phyloP scores from a whole-genome alignment of 2,113 vertebrate genomes.

The Morone chrysops region DNA sequence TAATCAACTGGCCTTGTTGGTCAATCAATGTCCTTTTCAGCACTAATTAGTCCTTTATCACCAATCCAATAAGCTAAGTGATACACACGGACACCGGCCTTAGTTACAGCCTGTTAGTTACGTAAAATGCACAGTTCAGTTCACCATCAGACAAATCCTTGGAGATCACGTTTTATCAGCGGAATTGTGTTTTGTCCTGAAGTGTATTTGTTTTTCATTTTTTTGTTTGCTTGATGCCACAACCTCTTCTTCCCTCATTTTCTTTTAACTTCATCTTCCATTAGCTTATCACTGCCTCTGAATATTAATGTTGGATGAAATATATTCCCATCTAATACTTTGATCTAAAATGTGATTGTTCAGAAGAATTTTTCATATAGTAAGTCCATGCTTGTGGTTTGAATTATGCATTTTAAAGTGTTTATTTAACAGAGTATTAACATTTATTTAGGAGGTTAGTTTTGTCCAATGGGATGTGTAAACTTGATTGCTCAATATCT shows the following conservation, averaged over 20 bases:
- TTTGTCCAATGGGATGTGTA: conserved; percentile 4
- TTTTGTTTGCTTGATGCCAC: conserved; percentile 13
- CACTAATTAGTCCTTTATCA: conserved; percentile 74
- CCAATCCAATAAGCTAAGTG: conserved; percentile 49
- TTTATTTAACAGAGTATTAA: conserved; percentile 40
- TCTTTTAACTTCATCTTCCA: not conserved
- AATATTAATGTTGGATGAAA: conserved; percentile 34
- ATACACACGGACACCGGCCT: conserved; percentile 41
- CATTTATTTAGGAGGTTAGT: conserved; percentile 25
- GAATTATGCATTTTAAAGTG: conserved; percentile 25
- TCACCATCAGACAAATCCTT: conserved; percentile 19
- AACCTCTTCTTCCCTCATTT: conserved; percentile 4
- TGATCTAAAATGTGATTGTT: conserved; percentile 9
- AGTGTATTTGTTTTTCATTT: conserved; percentile 18
- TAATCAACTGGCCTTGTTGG: conserved; percentile 68
- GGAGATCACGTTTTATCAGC: conserved; percentile 3
- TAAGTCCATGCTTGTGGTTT: conserved; percentile 1
- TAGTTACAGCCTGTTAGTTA: conserved; percentile 48
- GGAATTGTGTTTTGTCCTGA: not conserved
- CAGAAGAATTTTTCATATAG: not conserved
- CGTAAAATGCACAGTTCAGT: conserved; percentile 27
- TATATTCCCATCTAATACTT: not conserved
- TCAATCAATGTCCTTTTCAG: conserved; percentile 75
- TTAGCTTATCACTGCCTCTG: conserved; percentile 16
- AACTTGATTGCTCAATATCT: conserved; percentile 37